These are phyloP conservation scores for Plectropomus leopardus DNA, from an alignment of 2,113 vertebrate species.

Conservation along the genomic window DNA sequence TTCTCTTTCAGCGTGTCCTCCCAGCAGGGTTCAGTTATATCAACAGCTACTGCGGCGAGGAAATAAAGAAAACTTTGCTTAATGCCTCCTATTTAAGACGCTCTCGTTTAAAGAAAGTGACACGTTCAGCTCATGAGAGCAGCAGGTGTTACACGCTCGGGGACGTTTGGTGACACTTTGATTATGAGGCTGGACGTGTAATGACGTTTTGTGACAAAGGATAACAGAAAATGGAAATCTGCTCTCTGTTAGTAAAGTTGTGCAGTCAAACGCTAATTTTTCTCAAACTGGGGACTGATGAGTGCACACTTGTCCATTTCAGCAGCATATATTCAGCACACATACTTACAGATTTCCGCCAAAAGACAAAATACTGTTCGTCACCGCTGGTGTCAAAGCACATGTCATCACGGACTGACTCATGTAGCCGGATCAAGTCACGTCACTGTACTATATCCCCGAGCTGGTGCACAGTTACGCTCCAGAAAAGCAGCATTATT, in stretches of 20 bases:
- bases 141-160: conserved; percentile 23
- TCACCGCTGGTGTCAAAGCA: background rate
- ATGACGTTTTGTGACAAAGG: conserved; percentile 10
- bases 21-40: conserved; percentile 22
- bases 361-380: background rate
- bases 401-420: background rate
- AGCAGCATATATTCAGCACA: background rate
- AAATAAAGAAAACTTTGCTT: conserved; percentile 19
- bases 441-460: background rate
- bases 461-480: too few relatives aligned
- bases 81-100: conserved; percentile 29
- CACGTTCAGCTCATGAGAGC: conserved; percentile 19
- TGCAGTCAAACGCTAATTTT: background rate
- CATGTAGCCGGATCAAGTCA: background rate
- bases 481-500: background rate
- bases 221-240: background rate
- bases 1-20: conserved; percentile 26
- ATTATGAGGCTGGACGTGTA: conserved; percentile 2
- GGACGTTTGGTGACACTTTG: conserved; percentile 8
- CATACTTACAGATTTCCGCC: background rate
- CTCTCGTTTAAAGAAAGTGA: conserved; percentile 24
- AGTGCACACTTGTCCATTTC: background rate
- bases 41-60: conserved; percentile 34
- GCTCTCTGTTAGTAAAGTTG: background rate
- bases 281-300: background rate